A percentile compares a stretch with the other conserved stretches of the same genome.
These are phyloP conservation scores for Chiloscyllium punctatum DNA, from an alignment of 2,797 vertebrate genomes.

Conservation along the genomic window DNA sequence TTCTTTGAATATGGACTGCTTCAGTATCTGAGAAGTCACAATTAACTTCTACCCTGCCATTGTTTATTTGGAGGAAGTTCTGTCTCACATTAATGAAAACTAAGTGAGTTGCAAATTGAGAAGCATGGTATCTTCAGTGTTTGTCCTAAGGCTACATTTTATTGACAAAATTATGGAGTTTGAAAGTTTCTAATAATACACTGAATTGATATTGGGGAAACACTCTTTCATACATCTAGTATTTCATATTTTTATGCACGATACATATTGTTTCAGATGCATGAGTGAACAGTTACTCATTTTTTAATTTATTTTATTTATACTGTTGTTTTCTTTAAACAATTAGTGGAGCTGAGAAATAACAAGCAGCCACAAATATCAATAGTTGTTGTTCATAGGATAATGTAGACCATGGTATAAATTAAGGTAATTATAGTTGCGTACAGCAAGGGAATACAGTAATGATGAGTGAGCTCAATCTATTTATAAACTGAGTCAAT, in stretches of 20 bases:
- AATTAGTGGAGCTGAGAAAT: too few species aligned
- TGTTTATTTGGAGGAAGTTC: background rate
- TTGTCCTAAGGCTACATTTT: background rate
- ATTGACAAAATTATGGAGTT: background rate
- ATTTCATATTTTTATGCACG: background rate
- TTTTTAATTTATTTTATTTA: background rate
- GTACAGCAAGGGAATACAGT: too few species aligned
- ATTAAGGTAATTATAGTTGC: too few species aligned
- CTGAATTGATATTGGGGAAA: background rate
- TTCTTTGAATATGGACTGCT: too few species aligned
- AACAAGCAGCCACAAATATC: too few species aligned
- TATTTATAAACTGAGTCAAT: too few species aligned
- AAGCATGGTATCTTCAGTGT: background rate
- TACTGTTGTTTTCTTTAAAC: background rate
- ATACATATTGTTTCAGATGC: background rate
- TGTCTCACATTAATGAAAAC: background rate
- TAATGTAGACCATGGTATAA: too few species aligned
- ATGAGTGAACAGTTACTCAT: background rate
- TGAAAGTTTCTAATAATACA: background rate
- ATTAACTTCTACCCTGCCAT: background rate
- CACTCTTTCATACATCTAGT: background rate
- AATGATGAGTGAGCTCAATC: too few species aligned
- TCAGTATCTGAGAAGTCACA: too few species aligned
- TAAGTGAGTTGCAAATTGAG: background rate
- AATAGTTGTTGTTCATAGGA: too few species aligned